phyloP scores from a whole-genome alignment of 2,113 vertebrate genomes.

The Damaliscus lunatus region DNA sequence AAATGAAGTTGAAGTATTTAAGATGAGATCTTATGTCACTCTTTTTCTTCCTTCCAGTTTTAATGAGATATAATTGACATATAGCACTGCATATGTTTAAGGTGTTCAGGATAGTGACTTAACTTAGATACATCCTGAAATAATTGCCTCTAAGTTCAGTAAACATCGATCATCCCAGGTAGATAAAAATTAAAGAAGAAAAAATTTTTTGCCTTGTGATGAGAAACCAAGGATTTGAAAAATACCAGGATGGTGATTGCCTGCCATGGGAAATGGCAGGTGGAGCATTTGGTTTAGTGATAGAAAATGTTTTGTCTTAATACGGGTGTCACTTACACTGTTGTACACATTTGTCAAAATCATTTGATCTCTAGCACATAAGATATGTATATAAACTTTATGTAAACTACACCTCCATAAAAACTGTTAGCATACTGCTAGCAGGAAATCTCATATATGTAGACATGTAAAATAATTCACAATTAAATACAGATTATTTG shows the following conservation, averaged over 20 bases:
- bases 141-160: background rate
- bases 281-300: background rate
- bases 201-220: background rate
- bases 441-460: background rate
- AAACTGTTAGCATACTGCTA: background rate
- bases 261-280: background rate
- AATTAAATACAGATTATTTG: background rate
- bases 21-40: background rate
- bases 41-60: background rate
- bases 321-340: background rate
- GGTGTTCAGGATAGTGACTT: background rate
- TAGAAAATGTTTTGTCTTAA: background rate
- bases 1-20: slow-evolving; percentile 52
- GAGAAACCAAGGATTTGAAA: background rate
- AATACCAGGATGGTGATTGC: background rate
- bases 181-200: background rate
- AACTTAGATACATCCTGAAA: background rate
- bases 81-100: background rate
- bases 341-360: background rate
- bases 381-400: background rate
- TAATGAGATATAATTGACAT: background rate
- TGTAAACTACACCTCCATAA: background rate
- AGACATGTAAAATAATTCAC: background rate
- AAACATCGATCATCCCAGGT: background rate
- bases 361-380: background rate